A percentile compares a stretch with the other conserved stretches of the same genome.
Conservation (phyloP, 1,140 invertebrate genomes). For the Maconellicoccus hirsutus region DNA sequence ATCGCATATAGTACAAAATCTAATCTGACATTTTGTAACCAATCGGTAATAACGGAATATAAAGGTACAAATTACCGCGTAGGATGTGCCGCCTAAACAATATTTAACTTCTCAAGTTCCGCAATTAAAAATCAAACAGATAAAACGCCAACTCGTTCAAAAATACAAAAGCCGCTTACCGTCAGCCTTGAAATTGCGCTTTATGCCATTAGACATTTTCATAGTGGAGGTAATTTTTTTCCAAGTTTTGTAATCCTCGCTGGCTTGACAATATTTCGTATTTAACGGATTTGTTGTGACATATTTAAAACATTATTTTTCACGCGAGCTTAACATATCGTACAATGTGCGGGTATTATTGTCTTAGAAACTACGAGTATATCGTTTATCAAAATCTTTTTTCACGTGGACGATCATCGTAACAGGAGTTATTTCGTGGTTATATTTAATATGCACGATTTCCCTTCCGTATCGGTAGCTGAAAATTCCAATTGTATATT, state of each 20-base stretch:
- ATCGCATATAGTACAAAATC: not conserved
- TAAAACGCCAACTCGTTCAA: not conserved
- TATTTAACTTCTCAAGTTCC: slow-evolving; percentile 4
- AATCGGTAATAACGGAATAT: slow-evolving; percentile 9
- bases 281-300: slow-evolving; percentile 4
- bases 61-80: slow-evolving; percentile 1
- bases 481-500: no score
- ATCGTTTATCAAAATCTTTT: no score
- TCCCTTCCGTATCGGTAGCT: not conserved
- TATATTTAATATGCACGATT: not conserved
- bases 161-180: slow-evolving; percentile 4
- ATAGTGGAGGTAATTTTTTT: not conserved
- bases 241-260: not conserved
- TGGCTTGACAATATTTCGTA: not conserved
- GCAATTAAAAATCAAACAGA: slow-evolving; percentile 9
- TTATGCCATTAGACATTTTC: not conserved
- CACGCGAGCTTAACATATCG: no score
- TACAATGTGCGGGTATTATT: no score
- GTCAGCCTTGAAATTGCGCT: not conserved
- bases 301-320: not conserved
- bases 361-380: no score
- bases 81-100: slow-evolving; percentile 1
- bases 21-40: slow-evolving; percentile 4
- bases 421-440: not conserved
- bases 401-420: not conserved